phyloP scores from a whole-genome alignment of 2,888 invertebrate species.

The Drosophila multiciliata region DNA sequence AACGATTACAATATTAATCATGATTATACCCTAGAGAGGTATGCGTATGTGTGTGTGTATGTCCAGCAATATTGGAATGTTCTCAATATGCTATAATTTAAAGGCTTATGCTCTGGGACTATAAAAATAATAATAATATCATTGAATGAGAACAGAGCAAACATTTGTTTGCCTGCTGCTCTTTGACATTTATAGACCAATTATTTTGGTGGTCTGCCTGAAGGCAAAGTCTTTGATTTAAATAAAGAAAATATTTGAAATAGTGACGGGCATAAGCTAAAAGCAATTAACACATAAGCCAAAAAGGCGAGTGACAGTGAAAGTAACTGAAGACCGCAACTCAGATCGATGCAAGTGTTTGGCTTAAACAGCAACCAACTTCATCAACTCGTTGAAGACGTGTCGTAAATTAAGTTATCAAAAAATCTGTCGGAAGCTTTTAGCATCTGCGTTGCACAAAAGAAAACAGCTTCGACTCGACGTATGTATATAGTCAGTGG shows the following conservation, averaged over 20 bases:
- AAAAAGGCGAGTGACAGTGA: constrained; percentile 69
- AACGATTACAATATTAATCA: constrained; percentile 63
- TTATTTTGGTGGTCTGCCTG: neutral
- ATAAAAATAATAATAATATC: constrained; percentile 21
- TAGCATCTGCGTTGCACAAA: constrained; percentile 60
- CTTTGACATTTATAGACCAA: constrained; percentile 34
- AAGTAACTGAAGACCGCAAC: constrained; percentile 53
- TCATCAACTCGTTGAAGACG: constrained; percentile 67
- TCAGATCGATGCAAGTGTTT: constrained; percentile 44
- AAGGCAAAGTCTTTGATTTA: constrained; percentile 22
- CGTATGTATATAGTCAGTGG: constrained; percentile 1
- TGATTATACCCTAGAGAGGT: constrained; percentile 25
- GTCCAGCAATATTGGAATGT: constrained; percentile 19
- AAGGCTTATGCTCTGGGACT: constrained; percentile 15
- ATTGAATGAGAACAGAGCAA: constrained; percentile 43
- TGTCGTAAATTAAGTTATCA: constrained; percentile 77
- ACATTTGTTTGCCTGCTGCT: constrained; percentile 26
- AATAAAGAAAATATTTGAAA: constrained; percentile 3
- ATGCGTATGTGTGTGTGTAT: constrained; percentile 9
- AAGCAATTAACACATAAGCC: constrained; percentile 64
- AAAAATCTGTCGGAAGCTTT: constrained; percentile 78
- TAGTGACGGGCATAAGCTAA: constrained; percentile 1
- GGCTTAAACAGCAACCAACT: constrained; percentile 45
- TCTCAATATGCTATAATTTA: constrained; percentile 25
- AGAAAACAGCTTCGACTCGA: constrained; percentile 39